phyloP scores from a whole-genome alignment of 2,888 invertebrate genomes.

The Acronicta alni region DNA sequence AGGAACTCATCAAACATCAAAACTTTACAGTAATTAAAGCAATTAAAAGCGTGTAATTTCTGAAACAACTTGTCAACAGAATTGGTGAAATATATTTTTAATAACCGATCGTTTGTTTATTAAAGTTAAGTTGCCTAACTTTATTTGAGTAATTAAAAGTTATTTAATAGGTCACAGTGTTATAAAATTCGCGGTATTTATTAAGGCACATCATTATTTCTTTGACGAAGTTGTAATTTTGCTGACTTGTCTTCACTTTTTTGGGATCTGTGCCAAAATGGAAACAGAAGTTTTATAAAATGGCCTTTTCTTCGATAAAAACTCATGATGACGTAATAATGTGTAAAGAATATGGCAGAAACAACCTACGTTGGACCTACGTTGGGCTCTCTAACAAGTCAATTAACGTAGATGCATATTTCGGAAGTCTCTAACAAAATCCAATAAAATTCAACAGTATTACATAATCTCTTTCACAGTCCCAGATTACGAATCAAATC shows the following conservation, averaged over 20 bases:
- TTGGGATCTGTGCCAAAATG: not conserved
- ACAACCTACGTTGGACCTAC: too few relatives aligned
- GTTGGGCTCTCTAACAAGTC: too few relatives aligned
- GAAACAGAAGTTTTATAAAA: not conserved
- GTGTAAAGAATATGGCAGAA: too few relatives aligned
- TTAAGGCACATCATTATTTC: conserved; percentile 25
- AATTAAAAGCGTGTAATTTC: conserved; percentile 27
- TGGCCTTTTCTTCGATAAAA: not conserved
- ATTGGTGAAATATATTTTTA: conserved; percentile 25
- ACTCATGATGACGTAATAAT: not conserved
- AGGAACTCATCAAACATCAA: not conserved
- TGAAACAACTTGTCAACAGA: conserved; percentile 18
- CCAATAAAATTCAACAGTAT: too few relatives aligned
- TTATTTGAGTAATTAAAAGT: conserved; percentile 48
- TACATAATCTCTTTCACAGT: conserved; percentile 2
- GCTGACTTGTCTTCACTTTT: conserved; percentile 3
- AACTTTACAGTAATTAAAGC: conserved; percentile 21
- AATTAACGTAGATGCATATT: too few relatives aligned
- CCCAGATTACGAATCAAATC: conserved; percentile 25
- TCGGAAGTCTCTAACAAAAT: too few relatives aligned
- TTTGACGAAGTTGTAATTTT: conserved; percentile 16
- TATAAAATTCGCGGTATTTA: conserved; percentile 13
- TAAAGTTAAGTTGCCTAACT: conserved; percentile 25
- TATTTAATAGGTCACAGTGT: conserved; percentile 25
- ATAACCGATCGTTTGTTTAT: conserved; percentile 34